Conservation (phyloP, 2,888 invertebrate species). For the Nasonovia ribisnigri region DNA sequence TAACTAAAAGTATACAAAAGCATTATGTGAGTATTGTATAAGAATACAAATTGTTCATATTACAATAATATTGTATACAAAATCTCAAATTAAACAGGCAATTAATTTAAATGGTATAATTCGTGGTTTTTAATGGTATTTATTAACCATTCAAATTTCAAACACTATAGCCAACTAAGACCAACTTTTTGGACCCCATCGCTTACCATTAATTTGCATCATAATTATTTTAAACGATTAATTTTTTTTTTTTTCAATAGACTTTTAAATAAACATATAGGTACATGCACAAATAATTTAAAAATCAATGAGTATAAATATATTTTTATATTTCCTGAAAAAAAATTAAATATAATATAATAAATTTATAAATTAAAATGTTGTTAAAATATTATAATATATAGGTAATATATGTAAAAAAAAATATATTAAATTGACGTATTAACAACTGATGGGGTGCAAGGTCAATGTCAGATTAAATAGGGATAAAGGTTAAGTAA, state of each 20-base stretch:
- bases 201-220: neutral
- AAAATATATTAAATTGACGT: neutral
- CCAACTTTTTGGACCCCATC: neutral
- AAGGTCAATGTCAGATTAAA: constrained; percentile 7
- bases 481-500: constrained; percentile 20
- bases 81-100: neutral
- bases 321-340: constrained; percentile 17
- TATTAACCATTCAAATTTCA: neutral
- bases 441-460: neutral
- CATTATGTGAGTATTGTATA: neutral
- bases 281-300: neutral
- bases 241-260: neutral
- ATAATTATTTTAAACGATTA: neutral
- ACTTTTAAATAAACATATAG: neutral
- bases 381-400: neutral
- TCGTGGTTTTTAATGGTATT: neutral
- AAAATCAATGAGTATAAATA: neutral
- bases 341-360: neutral
- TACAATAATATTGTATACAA: neutral
- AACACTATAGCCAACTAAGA: neutral
- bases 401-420: neutral
- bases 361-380: neutral
- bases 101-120: neutral
- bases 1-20: neutral
- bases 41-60: neutral